Conservation (phyloP, 2,888 invertebrate species). For the Morpho helenor region DNA sequence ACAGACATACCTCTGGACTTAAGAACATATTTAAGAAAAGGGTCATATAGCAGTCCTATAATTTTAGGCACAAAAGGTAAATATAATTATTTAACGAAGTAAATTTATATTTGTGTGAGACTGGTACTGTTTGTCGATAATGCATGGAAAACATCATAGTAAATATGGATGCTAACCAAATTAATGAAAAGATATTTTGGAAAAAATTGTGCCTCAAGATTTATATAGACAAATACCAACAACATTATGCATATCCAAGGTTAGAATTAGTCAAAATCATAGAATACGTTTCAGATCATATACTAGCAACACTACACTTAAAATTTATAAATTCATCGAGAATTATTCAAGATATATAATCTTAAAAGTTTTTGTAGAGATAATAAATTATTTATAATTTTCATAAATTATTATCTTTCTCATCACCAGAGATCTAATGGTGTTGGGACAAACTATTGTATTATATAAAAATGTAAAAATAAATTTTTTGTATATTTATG, state of each 20-base stretch:
- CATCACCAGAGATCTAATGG: neutral
- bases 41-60: conserved; percentile 76
- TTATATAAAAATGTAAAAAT: neutral
- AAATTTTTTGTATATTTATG: neutral
- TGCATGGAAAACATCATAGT: neutral
- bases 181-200: neutral
- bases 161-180: neutral
- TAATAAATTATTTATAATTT: no score
- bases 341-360: no score
- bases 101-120: neutral
- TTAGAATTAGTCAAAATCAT: no score
- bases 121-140: neutral
- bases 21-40: conserved; percentile 76
- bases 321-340: no score
- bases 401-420: neutral
- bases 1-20: conserved; percentile 83
- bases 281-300: no score
- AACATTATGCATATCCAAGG: no score
- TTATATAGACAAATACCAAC: no score
- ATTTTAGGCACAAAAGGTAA: conserved; percentile 78
- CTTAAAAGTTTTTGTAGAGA: no score
- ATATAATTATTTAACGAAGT: neutral
- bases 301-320: no score
- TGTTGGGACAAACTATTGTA: neutral
- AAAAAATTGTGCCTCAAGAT: no score